Conservation (phyloP, 1,140 invertebrate species). For the Oncopodura yosiiana region DNA sequence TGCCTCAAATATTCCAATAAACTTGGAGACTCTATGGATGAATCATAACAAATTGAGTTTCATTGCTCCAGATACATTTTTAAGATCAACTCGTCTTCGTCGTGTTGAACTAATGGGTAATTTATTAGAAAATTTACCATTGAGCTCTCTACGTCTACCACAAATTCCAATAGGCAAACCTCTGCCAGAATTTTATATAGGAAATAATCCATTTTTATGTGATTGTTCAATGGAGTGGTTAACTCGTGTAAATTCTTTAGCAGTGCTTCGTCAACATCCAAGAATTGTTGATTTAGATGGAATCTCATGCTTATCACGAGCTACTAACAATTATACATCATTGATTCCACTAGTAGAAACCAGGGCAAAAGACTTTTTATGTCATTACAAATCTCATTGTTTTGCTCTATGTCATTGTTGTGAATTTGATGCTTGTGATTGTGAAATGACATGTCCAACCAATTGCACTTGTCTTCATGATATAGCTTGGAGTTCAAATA, state of each 20-base stretch:
- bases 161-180: conserved; percentile 59
- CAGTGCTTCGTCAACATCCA: conserved; percentile 58
- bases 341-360: conserved; percentile 2
- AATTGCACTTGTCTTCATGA: conserved; percentile 88
- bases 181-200: conserved; percentile 84
- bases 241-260: conserved; percentile 61
- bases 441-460: conserved; percentile 81
- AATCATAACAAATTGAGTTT: conserved; percentile 77
- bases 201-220: conserved; percentile 79
- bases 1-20: conserved; percentile 73
- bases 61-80: conserved; percentile 80
- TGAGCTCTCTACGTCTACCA: conserved; percentile 70
- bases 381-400: conserved; percentile 78
- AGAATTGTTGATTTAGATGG: conserved; percentile 75
- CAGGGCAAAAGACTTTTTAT: conserved; percentile 21
- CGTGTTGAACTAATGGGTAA: conserved; percentile 77
- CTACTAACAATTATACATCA: conserved; percentile 46
- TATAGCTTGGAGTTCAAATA: conserved; percentile 82
- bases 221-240: conserved; percentile 78
- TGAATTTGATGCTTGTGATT: conserved; percentile 88
- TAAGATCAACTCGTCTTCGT: conserved; percentile 79
- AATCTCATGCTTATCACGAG: conserved; percentile 66
- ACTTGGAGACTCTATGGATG: conserved; percentile 70
- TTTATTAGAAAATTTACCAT: conserved; percentile 69
- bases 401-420: conserved; percentile 88